Evolutionary conservation across 2,113 vertebrate species (phyloP).

Genomic region (Cyanoramphus novaezelandiae): DNA sequence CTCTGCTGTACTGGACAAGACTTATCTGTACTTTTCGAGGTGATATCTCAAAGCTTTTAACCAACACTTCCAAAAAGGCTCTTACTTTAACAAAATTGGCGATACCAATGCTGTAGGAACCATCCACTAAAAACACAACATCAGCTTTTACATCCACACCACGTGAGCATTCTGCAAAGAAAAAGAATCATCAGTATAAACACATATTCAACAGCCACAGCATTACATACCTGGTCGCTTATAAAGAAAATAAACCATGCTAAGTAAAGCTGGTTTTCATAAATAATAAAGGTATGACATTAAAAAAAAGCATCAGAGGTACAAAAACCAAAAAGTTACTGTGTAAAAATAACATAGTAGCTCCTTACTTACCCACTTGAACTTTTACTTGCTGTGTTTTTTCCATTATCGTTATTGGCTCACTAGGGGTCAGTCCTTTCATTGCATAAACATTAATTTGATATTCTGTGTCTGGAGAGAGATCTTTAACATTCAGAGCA

Average conservation of each 20-base stretch:
- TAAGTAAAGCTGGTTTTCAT: not conserved
- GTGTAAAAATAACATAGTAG: not conserved
- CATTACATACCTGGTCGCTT: not conserved
- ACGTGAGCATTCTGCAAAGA: constrained; percentile 88
- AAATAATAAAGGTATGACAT: not conserved
- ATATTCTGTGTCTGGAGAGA: constrained; percentile 89
- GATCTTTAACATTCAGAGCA: constrained; percentile 81
- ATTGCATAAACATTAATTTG: constrained; percentile 89
- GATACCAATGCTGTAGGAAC: constrained; percentile 96
- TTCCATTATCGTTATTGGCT: constrained; percentile 81
- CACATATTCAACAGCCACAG: not conserved
- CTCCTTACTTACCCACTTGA: constrained; percentile 85
- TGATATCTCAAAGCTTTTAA: constrained; percentile 93
- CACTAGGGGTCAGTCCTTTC: constrained; percentile 86
- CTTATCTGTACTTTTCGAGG: constrained; percentile 92
- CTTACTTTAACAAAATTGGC: constrained; percentile 96
- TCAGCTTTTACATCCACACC: constrained; percentile 95
- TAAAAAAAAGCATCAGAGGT: not conserved
- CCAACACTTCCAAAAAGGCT: constrained; percentile 93
- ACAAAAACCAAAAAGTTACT: not conserved
- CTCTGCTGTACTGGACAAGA: constrained; percentile 96
- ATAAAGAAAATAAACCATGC: not conserved
- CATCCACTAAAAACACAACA: constrained; percentile 95
- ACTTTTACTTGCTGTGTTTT: constrained; percentile 89
- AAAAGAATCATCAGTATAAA: not conserved